phyloP scores from a whole-genome alignment of 2,113 vertebrate genomes.

The Eurystomus gularis region DNA sequence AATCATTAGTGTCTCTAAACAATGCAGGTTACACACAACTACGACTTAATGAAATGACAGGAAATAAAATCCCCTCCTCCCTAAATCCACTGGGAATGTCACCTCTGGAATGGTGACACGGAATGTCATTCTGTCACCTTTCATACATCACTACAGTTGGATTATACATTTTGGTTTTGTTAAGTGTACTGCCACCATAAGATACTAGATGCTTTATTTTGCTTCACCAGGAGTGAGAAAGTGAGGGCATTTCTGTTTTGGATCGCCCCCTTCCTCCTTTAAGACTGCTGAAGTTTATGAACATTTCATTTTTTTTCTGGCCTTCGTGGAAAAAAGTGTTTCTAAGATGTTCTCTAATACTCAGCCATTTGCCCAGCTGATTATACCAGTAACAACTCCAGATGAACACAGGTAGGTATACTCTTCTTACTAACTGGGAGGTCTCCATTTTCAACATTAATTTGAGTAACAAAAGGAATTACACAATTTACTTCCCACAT shows the following conservation, averaged over 20 bases:
- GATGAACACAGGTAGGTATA: neutral
- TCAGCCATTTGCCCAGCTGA: neutral
- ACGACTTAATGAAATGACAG: neutral
- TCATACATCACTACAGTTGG: neutral
- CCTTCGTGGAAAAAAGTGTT: neutral
- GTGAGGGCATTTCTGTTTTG: fast-evolving
- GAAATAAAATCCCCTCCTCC: neutral
- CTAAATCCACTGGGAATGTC: neutral
- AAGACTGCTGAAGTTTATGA: neutral
- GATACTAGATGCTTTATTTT: neutral
- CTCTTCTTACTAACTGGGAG: neutral
- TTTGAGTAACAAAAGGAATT: neutral
- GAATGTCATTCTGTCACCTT: neutral
- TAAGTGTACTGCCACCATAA: neutral
- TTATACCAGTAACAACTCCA: neutral
- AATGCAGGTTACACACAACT: neutral
- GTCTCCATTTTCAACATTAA: neutral
- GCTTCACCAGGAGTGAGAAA: neutral
- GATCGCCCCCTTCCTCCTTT: neutral
- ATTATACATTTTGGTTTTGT: neutral
- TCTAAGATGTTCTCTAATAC: neutral
- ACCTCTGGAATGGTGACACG: neutral
- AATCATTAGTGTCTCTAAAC: neutral
- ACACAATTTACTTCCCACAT: neutral
- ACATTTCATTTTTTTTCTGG: neutral